Percentiles rank a stretch among this genome's conserved stretches.
These are phyloP conservation scores for Dolichopus griseipennis DNA, from an alignment of 2,888 invertebrate genomes.

Conservation along the genomic window DNA sequence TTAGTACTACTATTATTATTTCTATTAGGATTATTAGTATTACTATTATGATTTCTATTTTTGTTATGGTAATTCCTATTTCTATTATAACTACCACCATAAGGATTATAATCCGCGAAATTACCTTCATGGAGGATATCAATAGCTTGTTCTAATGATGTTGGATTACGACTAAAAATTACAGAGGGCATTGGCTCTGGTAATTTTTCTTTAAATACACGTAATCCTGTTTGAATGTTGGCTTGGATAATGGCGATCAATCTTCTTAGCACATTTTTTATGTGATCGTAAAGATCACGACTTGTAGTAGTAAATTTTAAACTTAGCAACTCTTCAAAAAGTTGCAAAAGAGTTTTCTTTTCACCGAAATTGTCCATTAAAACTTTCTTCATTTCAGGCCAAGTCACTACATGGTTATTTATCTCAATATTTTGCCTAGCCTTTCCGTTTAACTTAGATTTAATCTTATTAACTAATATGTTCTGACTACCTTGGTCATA, in stretches of 20 bases:
- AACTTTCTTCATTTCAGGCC: slow-evolving; percentile 15
- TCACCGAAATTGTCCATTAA: slow-evolving; percentile 13
- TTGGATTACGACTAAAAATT: too few species aligned
- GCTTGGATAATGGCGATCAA: too few species aligned
- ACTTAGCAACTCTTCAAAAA: background rate
- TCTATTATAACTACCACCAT: background rate
- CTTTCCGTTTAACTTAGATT: slow-evolving; percentile 16
- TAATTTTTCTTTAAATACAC: too few species aligned
- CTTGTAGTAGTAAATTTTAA: background rate
- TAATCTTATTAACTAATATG: slow-evolving; percentile 15
- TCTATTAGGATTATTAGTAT: background rate
- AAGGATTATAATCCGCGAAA: slow-evolving; percentile 13
- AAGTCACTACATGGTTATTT: slow-evolving; percentile 15
- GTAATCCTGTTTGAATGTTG: too few species aligned
- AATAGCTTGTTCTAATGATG: too few species aligned
- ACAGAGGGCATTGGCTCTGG: too few species aligned
- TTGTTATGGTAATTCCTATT: background rate
- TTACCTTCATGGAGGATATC: slow-evolving; percentile 12
- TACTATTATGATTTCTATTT: background rate
- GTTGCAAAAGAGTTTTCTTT: background rate
- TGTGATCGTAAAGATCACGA: background rate
- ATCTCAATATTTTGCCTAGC: slow-evolving; percentile 17
- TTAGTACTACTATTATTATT: too few species aligned
- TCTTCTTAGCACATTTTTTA: background rate
- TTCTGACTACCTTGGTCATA: slow-evolving; percentile 13